Conservation (phyloP, 2,888 invertebrate genomes). For the Panzeria rudis region DNA sequence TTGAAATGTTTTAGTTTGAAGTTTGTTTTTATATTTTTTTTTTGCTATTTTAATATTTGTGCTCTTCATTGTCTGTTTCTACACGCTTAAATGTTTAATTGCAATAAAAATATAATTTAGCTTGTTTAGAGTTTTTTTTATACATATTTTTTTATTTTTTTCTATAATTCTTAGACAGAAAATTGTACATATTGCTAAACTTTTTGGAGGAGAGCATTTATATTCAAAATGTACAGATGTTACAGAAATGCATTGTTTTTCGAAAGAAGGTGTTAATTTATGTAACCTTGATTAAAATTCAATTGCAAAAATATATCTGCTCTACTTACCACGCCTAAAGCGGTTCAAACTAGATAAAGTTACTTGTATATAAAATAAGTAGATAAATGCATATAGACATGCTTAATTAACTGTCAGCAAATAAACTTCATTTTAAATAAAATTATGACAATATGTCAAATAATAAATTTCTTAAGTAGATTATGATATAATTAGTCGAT, state of each 20-base stretch:
- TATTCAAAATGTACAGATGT: conserved; percentile 47
- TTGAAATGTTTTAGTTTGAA: conserved; percentile 10
- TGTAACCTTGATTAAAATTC: conserved; percentile 25
- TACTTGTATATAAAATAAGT: no score
- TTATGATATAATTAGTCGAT: no score
- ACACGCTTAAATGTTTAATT: conserved; percentile 38
- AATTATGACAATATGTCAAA: no score
- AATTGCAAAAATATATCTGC: neutral
- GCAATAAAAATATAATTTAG: conserved; percentile 12
- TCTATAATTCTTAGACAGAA: conserved; percentile 14
- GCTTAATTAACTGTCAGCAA: no score
- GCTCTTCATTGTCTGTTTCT: conserved; percentile 2
- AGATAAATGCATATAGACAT: no score
- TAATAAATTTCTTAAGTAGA: no score
- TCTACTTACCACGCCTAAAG: neutral
- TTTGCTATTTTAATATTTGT: neutral
- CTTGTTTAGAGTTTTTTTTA: conserved; percentile 43
- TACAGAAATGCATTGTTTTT: neutral
- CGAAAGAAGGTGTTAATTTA: neutral
- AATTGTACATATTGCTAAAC: conserved; percentile 6
- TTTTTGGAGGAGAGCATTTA: conserved; percentile 12
- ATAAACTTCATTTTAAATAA: no score
- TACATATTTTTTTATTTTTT: no score
- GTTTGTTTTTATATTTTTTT: neutral
- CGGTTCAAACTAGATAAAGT: neutral